These are phyloP conservation scores for Galeruca laticollis DNA, from an alignment of 2,888 invertebrate species.

Conservation along the genomic window DNA sequence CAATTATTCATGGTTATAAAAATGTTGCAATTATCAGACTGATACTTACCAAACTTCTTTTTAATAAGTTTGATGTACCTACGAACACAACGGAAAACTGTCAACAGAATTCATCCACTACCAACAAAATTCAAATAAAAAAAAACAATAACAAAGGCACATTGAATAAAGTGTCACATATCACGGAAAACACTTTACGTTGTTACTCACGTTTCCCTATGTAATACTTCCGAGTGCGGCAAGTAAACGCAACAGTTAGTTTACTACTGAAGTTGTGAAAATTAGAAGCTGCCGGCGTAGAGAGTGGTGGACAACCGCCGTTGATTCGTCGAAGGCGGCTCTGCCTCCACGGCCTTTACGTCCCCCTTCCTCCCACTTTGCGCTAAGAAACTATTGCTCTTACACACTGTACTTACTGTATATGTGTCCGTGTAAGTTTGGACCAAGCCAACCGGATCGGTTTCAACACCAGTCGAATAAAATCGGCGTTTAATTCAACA, in stretches of 20 bases:
- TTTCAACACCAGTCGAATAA: neutral
- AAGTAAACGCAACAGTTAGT: conserved; percentile 52
- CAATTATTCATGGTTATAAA: too few species aligned
- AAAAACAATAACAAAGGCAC: conserved; percentile 48
- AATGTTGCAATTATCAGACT: too few species aligned
- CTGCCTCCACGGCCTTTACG: conserved; percentile 60
- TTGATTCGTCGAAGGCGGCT: conserved; percentile 62
- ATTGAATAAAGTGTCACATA: conserved; percentile 56
- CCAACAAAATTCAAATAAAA: conserved; percentile 28
- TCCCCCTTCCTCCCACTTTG: conserved; percentile 60
- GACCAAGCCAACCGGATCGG: conserved; percentile 12
- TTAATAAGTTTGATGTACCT: neutral
- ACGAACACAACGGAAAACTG: conserved; percentile 32
- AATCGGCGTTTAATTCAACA: neutral
- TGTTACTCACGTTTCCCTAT: conserved; percentile 29
- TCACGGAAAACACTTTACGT: conserved; percentile 40
- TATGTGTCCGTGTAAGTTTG: conserved; percentile 13
- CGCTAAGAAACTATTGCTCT: conserved; percentile 51
- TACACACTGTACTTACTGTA: conserved; percentile 12
- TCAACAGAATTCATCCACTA: conserved; percentile 35
- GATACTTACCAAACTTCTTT: neutral
- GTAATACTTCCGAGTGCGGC: conserved; percentile 26
- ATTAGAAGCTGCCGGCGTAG: conserved; percentile 54
- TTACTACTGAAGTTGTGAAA: conserved; percentile 55
- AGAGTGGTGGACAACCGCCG: conserved; percentile 61